phyloP scores from a whole-genome alignment of 2,888 invertebrate genomes.

The Marronus borbonicus region DNA sequence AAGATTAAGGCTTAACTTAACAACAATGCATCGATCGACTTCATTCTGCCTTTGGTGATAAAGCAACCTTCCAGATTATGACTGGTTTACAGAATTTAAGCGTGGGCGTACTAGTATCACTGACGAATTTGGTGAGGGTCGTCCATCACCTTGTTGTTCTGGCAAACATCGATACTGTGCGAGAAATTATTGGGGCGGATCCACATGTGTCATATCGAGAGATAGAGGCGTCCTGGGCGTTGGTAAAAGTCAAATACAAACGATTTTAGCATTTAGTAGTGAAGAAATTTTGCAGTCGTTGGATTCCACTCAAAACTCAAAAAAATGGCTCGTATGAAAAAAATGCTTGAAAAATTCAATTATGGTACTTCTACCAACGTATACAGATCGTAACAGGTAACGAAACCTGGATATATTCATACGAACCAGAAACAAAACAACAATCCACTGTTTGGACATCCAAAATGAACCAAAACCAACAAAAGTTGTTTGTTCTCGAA shows the following conservation, averaged over 20 bases:
- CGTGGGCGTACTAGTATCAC: background rate
- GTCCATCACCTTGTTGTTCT: background rate
- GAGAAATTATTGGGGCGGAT: background rate
- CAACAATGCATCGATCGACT: too few species aligned
- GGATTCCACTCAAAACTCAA: too few species aligned
- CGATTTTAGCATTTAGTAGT: too few species aligned
- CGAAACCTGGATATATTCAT: background rate
- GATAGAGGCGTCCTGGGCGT: too few species aligned
- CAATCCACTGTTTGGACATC: too few species aligned
- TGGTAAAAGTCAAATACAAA: too few species aligned
- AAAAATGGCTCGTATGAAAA: background rate
- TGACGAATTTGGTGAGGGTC: too few species aligned
- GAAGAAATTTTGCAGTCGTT: too few species aligned
- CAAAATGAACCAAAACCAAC: too few species aligned
- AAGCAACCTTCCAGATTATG: background rate
- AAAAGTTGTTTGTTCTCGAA: background rate
- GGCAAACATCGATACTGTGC: background rate
- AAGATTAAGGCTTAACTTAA: too few species aligned
- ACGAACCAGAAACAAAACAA: too few species aligned
- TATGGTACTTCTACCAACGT: background rate
- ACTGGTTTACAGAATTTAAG: background rate
- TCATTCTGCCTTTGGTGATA: too few species aligned
- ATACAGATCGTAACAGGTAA: background rate
- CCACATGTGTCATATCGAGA: background rate
- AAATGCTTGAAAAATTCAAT: background rate